Conservation (phyloP, 2,113 vertebrate genomes). For the Aphelocoma coerulescens region DNA sequence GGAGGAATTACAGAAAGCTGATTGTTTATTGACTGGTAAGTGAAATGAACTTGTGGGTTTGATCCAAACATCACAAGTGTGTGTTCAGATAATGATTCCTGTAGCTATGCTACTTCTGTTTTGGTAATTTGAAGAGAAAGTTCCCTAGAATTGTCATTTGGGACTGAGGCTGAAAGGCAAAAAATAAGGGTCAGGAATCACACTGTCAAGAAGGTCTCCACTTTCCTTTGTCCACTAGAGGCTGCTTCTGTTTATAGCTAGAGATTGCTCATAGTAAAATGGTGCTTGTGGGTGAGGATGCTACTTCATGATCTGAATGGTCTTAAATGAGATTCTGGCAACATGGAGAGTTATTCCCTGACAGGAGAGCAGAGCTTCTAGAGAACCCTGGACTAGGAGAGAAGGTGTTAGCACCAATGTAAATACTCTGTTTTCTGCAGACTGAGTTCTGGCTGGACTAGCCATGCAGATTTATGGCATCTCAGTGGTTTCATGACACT, state of each 20-base stretch:
- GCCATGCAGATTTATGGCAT: neutral
- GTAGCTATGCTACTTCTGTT: neutral
- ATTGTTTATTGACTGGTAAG: neutral
- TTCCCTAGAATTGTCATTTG: neutral
- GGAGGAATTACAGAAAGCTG: neutral
- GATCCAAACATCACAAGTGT: neutral
- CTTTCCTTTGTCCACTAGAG: neutral
- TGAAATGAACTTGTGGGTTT: neutral
- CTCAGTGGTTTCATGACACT: neutral
- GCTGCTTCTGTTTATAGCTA: neutral
- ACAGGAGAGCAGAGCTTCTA: neutral
- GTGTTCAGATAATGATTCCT: neutral
- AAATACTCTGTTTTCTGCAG: neutral
- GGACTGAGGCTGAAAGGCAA: neutral
- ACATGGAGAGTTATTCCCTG: neutral
- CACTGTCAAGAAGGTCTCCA: neutral
- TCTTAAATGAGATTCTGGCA: neutral
- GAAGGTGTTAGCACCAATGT: accelerated
- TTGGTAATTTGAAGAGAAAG: neutral
- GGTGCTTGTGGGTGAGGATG: neutral
- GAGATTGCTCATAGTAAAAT: neutral
- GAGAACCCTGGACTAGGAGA: neutral
- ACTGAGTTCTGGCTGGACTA: neutral
- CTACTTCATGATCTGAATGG: neutral
- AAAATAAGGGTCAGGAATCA: neutral